These are phyloP conservation scores for Drosophila miranda DNA, from an alignment of 1,140 invertebrate species.

Conservation along the genomic window DNA sequence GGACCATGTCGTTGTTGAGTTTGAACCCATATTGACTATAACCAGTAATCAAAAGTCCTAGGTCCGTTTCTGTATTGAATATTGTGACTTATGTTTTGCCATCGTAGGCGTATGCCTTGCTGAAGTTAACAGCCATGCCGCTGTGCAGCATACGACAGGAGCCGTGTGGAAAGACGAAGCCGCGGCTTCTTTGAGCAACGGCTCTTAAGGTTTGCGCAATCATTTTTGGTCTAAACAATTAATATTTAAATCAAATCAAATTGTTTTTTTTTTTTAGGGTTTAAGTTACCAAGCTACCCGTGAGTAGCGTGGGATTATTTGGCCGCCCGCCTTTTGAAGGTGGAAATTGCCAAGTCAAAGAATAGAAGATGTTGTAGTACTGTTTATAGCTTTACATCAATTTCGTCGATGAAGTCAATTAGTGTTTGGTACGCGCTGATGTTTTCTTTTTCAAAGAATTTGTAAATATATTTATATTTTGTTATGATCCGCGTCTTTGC, in stretches of 20 bases:
- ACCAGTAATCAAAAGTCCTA: slow-evolving; percentile 87
- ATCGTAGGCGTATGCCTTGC: slow-evolving; percentile 86
- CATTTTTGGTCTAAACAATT: slow-evolving; percentile 28
- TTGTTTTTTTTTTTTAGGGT: slow-evolving; percentile 15
- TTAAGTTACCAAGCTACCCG: too few relatives aligned
- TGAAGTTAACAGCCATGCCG: slow-evolving; percentile 12
- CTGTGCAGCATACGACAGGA: slow-evolving; percentile 3
- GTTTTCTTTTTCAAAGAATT: too few relatives aligned
- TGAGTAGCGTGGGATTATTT: too few relatives aligned
- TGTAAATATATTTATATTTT: too few relatives aligned
- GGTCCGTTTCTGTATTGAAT: slow-evolving; percentile 86
- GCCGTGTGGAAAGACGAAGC: neutral
- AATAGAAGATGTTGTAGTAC: too few relatives aligned
- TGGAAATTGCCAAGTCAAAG: too few relatives aligned
- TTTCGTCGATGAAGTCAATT: too few relatives aligned
- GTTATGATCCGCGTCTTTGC: too few relatives aligned
- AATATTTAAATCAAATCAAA: slow-evolving; percentile 23
- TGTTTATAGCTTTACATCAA: too few relatives aligned
- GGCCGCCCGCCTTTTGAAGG: too few relatives aligned
- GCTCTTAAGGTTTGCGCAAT: slow-evolving; percentile 33
- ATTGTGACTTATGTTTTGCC: slow-evolving; percentile 90
- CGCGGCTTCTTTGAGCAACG: slow-evolving; percentile 4
- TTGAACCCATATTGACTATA: slow-evolving; percentile 89
- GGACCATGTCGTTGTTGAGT: slow-evolving; percentile 89
- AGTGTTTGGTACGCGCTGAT: too few relatives aligned